Evolutionary conservation across 2,113 vertebrate genomes (phyloP).

Genomic region (Oreocharis arfaki): DNA sequence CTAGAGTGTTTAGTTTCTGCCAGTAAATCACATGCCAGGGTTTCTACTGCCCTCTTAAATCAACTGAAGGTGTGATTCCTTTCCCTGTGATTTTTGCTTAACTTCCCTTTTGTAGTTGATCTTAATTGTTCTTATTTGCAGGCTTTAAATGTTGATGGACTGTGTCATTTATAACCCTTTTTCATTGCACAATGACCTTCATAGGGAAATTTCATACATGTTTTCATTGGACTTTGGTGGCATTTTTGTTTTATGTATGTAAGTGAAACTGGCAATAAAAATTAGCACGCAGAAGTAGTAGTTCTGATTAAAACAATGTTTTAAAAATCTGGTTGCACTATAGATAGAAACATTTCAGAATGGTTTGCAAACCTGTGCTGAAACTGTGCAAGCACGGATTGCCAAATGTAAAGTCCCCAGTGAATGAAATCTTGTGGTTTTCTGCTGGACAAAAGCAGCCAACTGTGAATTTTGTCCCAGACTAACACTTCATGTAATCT

Average conservation of each 20-base stretch:
- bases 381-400: background rate
- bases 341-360: background rate
- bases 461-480: background rate
- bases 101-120: conserved; percentile 52
- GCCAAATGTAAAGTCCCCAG: background rate
- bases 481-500: background rate
- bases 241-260: background rate
- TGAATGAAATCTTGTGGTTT: background rate
- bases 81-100: conserved; percentile 59
- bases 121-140: conserved; percentile 70
- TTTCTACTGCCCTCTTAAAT: conserved; percentile 51
- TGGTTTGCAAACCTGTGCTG: background rate
- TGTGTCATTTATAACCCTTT: conserved; percentile 56
- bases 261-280: conserved; percentile 24
- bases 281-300: background rate
- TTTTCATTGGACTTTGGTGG: background rate
- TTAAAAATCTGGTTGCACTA: background rate
- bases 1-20: conserved; percentile 63
- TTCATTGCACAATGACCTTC: conserved; percentile 11
- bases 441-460: background rate
- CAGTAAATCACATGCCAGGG: conserved; percentile 56
- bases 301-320: background rate
- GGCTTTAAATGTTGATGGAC: conserved; percentile 63
- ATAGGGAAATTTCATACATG: conserved; percentile 11
- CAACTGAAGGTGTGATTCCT: conserved; percentile 65